Base-by-base conservation (phyloP, 2,888 invertebrate genomes). In the Baccha elongata region DNA sequence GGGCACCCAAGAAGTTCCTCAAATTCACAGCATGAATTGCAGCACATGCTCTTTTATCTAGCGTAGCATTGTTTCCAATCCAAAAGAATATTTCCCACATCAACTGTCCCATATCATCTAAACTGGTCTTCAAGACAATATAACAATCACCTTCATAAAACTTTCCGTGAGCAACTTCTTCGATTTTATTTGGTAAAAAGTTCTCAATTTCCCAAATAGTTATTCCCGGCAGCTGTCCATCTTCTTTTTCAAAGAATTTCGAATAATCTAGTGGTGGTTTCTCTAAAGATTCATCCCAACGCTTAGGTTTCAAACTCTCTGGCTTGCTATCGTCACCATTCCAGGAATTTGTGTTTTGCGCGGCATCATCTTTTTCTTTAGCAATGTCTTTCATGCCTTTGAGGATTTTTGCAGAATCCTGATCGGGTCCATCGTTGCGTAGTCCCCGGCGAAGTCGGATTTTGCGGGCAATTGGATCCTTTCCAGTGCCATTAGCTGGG, bases 91-190 rank as follows among this genome's bases (percentile, higher is more conserved):
- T 99, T 87, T 97, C 95, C 98, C 99, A 99, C 68, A 94, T 93
- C 5, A 99, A 91, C 71, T 96, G 95, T 10, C 96, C 95, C 87
- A 94, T 93, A 62, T 97, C 96, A 88, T 98, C 98, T 40, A 95
- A 91, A 40, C 92, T 93, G 0, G 99, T 99, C 91, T 98, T 97
- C 72, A 99, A 91, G 50, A 99, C 93, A 86, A 99, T 99, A 91
- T 99, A 99, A 90, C 99, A 99, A 90, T 99, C 99, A 4, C 97
- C 99, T 91, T 99, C 98, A 89, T 99, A 99, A 91, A 99, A 99
- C 91, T 99, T 99, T 2, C 99, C 99, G 89, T 98, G 96, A 0
- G 97, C 95, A 5, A 95, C 97, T 93, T 97, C 97, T 65, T 97
- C 97, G 46, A 99, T 95, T 87, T 96, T 95, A 88, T 98, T 98